Evolutionary conservation across 2,888 invertebrate species (phyloP).

Genomic region (Melipona bicolor): DNA sequence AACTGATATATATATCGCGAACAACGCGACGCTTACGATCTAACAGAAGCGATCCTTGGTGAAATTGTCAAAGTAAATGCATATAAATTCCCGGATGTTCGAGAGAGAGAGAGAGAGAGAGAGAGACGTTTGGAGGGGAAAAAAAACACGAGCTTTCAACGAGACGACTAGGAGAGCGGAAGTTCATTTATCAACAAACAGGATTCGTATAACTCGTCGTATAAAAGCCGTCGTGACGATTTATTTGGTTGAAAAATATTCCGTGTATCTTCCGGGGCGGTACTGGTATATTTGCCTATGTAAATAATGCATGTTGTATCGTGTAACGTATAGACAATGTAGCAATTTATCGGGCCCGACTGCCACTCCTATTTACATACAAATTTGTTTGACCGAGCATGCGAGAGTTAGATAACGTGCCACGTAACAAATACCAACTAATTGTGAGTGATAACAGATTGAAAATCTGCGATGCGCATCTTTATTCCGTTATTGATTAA

Average conservation of each 20-base stretch:
- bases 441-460: background rate
- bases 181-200: conserved; percentile 37
- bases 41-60: background rate
- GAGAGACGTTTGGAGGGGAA: background rate
- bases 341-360: conserved; percentile 37
- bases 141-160: background rate
- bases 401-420: conserved; percentile 52
- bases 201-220: conserved; percentile 8
- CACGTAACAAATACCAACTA: conserved; percentile 21
- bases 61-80: conserved; percentile 11
- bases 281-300: conserved; percentile 9
- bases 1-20: background rate
- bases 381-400: conserved; percentile 32
- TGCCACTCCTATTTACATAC: conserved; percentile 42
- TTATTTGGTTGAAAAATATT: conserved; percentile 52
- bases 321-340: conserved; percentile 34
- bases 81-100: background rate
- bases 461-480: background rate
- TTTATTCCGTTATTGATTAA: background rate
- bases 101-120: background rate
- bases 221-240: conserved; percentile 23
- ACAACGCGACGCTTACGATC: background rate
- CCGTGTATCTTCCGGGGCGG: background rate
- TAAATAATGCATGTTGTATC: conserved; percentile 47
- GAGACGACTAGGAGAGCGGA: background rate